Percentiles rank a stretch among this genome's conserved stretches.
phyloP scores from a whole-genome alignment of 1,140 invertebrate genomes.

The Hydropsyche tenuis region DNA sequence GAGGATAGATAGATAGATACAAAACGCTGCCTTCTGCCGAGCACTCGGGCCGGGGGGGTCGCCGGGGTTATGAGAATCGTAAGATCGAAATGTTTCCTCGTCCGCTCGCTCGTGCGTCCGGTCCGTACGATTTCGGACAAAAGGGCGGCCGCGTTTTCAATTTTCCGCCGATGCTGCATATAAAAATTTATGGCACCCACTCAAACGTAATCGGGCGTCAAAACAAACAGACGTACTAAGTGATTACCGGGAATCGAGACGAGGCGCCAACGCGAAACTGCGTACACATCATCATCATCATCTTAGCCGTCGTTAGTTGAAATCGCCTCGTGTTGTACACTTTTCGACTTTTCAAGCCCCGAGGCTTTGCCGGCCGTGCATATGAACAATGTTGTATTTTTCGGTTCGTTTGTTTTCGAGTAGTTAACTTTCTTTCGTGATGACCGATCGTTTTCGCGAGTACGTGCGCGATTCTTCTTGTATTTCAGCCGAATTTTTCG shows the following conservation, averaged over 20 bases:
- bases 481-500: no score
- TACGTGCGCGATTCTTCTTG: no score
- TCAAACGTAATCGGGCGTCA: no score
- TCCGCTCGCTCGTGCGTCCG: background rate
- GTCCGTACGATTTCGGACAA: background rate
- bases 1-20: slow-evolving; percentile 35
- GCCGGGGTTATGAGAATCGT: slow-evolving; percentile 48
- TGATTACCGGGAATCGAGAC: slow-evolving; percentile 10
- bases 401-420: no score
- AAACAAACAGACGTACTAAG: background rate
- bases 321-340: background rate
- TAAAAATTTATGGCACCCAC: background rate
- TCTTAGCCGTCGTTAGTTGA: slow-evolving; percentile 2
- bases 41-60: slow-evolving; percentile 33
- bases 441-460: no score
- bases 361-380: no score
- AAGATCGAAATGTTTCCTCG: slow-evolving; percentile 45
- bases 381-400: no score
- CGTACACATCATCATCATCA: slow-evolving; percentile 1
- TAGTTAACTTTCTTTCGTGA: no score
- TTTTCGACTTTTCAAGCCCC: background rate
- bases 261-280: background rate
- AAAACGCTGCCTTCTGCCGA: slow-evolving; percentile 35
- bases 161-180: background rate
- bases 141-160: background rate